phyloP scores from a whole-genome alignment of 2,113 vertebrate genomes.

The Telmatochromis brichardi region DNA sequence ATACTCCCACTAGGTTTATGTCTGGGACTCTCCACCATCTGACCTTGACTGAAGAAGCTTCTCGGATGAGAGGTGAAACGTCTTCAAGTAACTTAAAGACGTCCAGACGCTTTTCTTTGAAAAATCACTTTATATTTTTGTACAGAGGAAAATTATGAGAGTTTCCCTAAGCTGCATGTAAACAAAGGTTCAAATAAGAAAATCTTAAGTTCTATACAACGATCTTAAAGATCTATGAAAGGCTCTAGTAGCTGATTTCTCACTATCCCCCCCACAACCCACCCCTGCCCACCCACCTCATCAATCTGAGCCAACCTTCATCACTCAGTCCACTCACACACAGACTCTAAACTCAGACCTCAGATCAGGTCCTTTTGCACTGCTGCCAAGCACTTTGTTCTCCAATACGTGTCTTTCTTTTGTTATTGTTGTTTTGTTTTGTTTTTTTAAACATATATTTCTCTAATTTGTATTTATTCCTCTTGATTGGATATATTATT shows the following conservation, averaged over 20 bases:
- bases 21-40: too few relatives aligned
- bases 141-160: neutral
- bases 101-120: too few relatives aligned
- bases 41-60: too few relatives aligned
- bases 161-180: neutral
- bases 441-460: neutral
- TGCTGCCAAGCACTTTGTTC: neutral
- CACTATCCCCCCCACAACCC: neutral
- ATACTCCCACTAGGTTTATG: fast-evolving
- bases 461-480: neutral
- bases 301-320: neutral
- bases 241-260: neutral
- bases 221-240: neutral
- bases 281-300: neutral
- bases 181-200: neutral
- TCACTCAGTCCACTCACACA: neutral
- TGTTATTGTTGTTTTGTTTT: neutral
- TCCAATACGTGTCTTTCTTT: neutral
- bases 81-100: too few relatives aligned
- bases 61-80: too few relatives aligned
- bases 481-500: neutral
- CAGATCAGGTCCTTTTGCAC: neutral
- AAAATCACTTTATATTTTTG: neutral
- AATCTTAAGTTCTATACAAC: neutral
- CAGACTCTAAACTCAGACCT: neutral